Percentiles rank a stretch among this genome's conserved stretches.
Evolutionary conservation across 2,888 invertebrate genomes (phyloP).

Genomic region (Clitarchus hookeri): DNA sequence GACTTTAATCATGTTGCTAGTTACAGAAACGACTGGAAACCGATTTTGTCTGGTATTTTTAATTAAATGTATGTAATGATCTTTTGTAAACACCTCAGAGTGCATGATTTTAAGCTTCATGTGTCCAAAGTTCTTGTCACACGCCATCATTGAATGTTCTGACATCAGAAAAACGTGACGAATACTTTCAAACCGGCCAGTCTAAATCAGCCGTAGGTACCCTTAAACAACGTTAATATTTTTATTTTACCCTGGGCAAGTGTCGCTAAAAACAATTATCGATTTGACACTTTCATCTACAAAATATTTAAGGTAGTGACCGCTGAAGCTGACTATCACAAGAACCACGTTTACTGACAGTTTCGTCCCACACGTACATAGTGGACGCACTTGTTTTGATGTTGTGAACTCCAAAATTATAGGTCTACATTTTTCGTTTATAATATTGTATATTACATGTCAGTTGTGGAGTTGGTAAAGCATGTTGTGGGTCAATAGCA

Average conservation of each 20-base stretch:
- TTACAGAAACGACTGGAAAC: neutral
- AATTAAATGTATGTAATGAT: conserved; percentile 10
- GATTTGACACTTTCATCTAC: neutral
- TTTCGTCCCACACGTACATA: neutral
- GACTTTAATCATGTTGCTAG: neutral
- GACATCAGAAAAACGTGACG: neutral
- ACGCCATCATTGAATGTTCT: neutral
- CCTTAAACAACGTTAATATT: neutral
- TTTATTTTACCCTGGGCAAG: conserved; percentile 9
- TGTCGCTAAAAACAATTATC: conserved; percentile 2
- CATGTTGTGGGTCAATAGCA: neutral
- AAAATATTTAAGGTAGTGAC: neutral
- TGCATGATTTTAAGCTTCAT: conserved; percentile 21
- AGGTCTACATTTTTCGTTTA: neutral
- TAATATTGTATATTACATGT: neutral
- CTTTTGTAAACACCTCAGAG: conserved; percentile 6
- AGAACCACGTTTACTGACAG: conserved; percentile 6
- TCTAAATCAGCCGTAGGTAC: neutral
- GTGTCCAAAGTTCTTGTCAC: conserved; percentile 4
- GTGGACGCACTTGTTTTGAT: neutral
- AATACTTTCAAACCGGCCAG: neutral
- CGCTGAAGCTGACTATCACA: neutral
- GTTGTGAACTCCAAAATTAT: neutral
- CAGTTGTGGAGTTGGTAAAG: neutral
- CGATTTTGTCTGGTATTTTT: neutral